phyloP scores from a whole-genome alignment of 2,797 vertebrate species.

The Tympanoctomys barrerae region DNA sequence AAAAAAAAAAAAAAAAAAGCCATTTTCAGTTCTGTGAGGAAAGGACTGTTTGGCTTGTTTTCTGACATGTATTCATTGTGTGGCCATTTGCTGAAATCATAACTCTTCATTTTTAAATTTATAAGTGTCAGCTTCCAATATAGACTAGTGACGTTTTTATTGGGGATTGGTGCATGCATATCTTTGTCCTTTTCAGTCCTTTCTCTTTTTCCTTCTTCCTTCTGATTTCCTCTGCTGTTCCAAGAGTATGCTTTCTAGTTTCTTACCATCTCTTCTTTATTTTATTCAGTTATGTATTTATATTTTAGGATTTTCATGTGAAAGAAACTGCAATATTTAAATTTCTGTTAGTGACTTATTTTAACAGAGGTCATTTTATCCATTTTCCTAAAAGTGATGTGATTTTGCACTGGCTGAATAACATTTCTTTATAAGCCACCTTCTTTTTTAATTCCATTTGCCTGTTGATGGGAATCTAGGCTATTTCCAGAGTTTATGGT shows the following conservation, averaged over 20 bases:
- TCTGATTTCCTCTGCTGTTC: not conserved
- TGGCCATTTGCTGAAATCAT: not conserved
- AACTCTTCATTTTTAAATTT: not conserved
- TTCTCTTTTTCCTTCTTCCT: not conserved
- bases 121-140: not conserved
- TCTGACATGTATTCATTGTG: not conserved
- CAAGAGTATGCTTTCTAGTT: not conserved
- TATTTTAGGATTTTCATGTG: not conserved
- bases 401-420: not conserved
- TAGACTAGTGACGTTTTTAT: not conserved
- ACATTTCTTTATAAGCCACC: not conserved
- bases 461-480: not conserved
- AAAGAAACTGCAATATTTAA: not conserved
- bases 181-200: not conserved
- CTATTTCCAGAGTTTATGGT: not conserved
- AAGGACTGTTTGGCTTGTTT: not conserved
- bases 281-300: not conserved
- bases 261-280: not conserved
- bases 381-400: not conserved
- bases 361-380: not conserved
- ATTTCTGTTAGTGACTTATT: not conserved
- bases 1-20: too few species aligned
- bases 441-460: not conserved
- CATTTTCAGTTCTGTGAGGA: not conserved
- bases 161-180: not conserved